A percentile compares a stretch with the other conserved stretches of the same genome.
These are phyloP conservation scores for Saturnia pavonia DNA, from an alignment of 2,888 invertebrate species.

Conservation along the genomic window DNA sequence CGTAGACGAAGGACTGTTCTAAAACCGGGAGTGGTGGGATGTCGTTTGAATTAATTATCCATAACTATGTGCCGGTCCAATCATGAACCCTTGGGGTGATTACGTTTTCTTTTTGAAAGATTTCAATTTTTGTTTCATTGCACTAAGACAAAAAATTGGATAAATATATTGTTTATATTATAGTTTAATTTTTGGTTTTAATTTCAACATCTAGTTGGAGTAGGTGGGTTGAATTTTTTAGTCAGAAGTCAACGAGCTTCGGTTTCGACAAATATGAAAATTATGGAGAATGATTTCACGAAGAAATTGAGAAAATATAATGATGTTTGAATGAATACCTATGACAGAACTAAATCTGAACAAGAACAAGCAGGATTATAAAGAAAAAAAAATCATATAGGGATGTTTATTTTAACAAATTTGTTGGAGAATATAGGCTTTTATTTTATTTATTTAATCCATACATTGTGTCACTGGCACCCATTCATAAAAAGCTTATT, in stretches of 20 bases:
- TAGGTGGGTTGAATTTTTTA: not conserved
- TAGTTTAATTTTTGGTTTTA: not conserved
- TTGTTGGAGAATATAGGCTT: no score
- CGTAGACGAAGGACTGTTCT: conserved; percentile 39
- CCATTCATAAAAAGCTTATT: no score
- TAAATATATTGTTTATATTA: not conserved
- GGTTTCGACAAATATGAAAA: not conserved
- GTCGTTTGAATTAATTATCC: conserved; percentile 62
- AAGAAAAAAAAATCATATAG: no score
- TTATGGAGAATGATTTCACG: not conserved
- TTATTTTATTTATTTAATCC: no score
- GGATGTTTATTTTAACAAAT: no score
- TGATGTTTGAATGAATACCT: not conserved
- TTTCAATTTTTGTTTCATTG: not conserved
- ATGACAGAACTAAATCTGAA: not conserved
- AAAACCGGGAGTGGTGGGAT: conserved; percentile 39
- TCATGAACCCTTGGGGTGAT: conserved; percentile 27
- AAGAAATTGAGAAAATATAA: not conserved
- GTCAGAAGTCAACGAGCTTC: not conserved
- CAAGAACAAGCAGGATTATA: not conserved
- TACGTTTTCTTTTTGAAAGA: not conserved
- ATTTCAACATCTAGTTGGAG: not conserved
- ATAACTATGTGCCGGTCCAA: conserved; percentile 50
- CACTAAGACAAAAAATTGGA: not conserved
- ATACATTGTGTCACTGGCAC: no score